phyloP scores from a whole-genome alignment of 2,888 invertebrate genomes.

The Argynnis bischoffii region DNA sequence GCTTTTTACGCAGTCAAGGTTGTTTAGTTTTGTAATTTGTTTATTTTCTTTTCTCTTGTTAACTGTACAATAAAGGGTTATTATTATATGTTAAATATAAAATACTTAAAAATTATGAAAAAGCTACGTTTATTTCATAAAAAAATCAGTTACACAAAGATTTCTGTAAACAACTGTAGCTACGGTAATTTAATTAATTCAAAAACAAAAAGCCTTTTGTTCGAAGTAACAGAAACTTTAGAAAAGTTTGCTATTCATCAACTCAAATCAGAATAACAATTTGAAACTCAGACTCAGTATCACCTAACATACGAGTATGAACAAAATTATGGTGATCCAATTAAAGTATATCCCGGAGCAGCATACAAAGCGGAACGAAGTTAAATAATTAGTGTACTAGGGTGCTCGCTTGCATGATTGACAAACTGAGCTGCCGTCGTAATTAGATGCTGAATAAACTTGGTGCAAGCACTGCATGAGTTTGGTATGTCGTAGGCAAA shows the following conservation, averaged over 20 bases:
- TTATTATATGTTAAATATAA: no score
- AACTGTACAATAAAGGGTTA: no score
- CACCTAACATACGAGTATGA: constrained; percentile 39
- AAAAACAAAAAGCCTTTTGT: constrained; percentile 3
- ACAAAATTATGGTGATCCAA: constrained; percentile 50
- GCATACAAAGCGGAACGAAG: constrained; percentile 51
- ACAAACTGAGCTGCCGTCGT: constrained; percentile 65
- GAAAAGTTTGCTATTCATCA: constrained; percentile 1
- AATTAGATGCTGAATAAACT: constrained; percentile 71
- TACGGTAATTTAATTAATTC: neutral
- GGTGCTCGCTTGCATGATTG: constrained; percentile 61
- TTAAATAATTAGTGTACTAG: constrained; percentile 56
- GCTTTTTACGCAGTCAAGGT: no score
- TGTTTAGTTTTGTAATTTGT: no score
- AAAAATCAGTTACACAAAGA: no score
- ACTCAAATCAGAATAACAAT: constrained; percentile 24
- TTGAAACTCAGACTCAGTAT: constrained; percentile 27
- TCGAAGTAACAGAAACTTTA: constrained; percentile 1
- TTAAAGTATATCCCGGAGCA: constrained; percentile 52
- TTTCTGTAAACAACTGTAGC: no score
- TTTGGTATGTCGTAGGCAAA: neutral
- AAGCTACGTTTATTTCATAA: no score
- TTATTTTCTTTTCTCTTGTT: no score
- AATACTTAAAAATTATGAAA: no score
- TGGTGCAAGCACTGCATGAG: constrained; percentile 43